Conservation (phyloP, 2,113 vertebrate genomes). For the Geococcyx californianus region DNA sequence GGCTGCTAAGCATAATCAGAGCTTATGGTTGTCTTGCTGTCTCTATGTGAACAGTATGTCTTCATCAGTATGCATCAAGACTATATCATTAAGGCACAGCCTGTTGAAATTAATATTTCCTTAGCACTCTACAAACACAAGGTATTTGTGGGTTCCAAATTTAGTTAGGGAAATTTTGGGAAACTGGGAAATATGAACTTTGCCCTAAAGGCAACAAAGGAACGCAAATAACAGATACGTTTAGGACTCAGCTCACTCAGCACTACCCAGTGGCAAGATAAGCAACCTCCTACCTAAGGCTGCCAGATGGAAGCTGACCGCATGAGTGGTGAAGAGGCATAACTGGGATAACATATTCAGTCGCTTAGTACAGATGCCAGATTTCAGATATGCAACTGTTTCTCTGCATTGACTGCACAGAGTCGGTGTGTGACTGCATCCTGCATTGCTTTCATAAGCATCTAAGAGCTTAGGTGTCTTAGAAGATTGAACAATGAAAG, state of each 20-base stretch:
- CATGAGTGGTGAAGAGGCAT: neutral
- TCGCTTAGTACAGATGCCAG: neutral
- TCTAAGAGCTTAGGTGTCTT: neutral
- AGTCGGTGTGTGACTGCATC: neutral
- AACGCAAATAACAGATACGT: neutral
- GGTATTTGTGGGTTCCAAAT: neutral
- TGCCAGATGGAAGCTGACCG: neutral
- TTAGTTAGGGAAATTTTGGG: neutral
- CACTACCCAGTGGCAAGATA: neutral
- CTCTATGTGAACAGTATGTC: neutral
- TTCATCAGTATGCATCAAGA: neutral
- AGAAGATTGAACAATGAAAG: neutral
- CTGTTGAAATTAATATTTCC: constrained; percentile 3
- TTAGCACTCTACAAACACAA: neutral
- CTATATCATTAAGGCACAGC: neutral
- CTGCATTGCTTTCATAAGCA: neutral
- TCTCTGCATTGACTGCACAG: neutral
- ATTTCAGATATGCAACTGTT: neutral
- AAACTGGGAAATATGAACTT: neutral
- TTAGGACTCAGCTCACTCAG: too few species aligned
- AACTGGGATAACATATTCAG: neutral
- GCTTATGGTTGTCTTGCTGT: neutral
- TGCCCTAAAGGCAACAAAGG: neutral
- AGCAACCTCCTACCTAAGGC: neutral
- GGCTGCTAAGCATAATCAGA: neutral